A percentile compares a stretch with the other conserved stretches of the same genome.
These are phyloP conservation scores for Drosophila orosa DNA, from an alignment of 1,140 invertebrate species.

Conservation along the genomic window DNA sequence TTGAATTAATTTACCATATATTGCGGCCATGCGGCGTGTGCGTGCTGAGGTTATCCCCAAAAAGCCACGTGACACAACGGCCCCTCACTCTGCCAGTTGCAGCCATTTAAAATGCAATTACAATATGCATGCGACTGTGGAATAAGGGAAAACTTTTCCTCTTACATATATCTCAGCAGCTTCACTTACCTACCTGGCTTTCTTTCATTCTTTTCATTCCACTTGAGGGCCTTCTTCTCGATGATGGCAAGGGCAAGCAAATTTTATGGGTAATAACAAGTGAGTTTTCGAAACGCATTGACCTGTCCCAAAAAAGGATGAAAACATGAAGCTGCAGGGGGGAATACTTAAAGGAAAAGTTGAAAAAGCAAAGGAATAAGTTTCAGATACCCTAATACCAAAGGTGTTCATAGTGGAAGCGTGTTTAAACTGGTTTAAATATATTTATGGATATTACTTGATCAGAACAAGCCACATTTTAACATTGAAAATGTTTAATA, in stretches of 20 bases:
- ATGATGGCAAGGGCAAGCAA: constrained; percentile 39
- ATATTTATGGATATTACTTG: too few species aligned
- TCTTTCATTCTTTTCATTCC: constrained; percentile 11
- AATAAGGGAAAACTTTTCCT: constrained; percentile 42
- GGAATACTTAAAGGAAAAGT: constrained; percentile 2
- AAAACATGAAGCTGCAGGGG: constrained; percentile 13
- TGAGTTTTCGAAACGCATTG: constrained; percentile 61
- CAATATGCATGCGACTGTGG: constrained; percentile 20
- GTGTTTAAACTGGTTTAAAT: too few species aligned
- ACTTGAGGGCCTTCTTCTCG: constrained; percentile 14
- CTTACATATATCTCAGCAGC: constrained; percentile 6
- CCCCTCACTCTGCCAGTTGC: not conserved
- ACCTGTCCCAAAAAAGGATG: constrained; percentile 60
- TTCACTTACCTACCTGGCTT: constrained; percentile 1
- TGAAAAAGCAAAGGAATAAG: constrained; percentile 12
- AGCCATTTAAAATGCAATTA: constrained; percentile 73
- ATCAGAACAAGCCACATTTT: too few species aligned
- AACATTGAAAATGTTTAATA: not conserved
- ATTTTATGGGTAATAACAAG: constrained; percentile 61
- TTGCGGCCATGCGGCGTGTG: constrained; percentile 54
- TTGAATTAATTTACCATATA: constrained; percentile 80
- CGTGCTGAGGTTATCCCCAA: constrained; percentile 41
- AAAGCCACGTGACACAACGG: constrained; percentile 7
- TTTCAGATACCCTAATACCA: constrained; percentile 11
- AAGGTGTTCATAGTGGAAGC: not conserved